Base-by-base conservation (phyloP, 2,888 invertebrate genomes). In the Sthenelais limicola region DNA sequence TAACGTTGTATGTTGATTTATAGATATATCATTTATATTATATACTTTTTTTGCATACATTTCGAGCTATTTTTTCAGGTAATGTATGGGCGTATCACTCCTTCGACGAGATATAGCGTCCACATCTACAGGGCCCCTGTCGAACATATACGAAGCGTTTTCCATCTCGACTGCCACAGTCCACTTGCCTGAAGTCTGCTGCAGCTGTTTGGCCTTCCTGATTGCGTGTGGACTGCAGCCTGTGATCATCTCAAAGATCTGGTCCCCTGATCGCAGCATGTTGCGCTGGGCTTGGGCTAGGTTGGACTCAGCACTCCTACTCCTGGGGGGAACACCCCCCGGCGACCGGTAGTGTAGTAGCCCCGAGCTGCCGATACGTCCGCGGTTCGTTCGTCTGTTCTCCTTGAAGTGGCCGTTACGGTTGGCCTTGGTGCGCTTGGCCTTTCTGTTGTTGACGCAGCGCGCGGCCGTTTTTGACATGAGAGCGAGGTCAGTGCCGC, bases 121-220 rank as follows among this genome's bases (percentile, higher is more conserved):
- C 1, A 28, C 15, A 5, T 9, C 18, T 21, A 18, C 18, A n/a
- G 33, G 49, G 21, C 54, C 51, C 51, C 58, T 32, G 24, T 69
- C 69, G 28, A 73, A 73, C 73, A 73, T 73, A 26, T 68, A 48
- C 5, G 73, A 67, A 9, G 73, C 73, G 24, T 52, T 70, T 33
- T 73, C 73, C 15, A 73, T 70, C 69, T 73, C 73, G 15, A 68
- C 69, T 24, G 73, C 73, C 12, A 73, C 73, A 33, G 73, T 73
- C 73, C 73, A 73, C 30, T 73, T 73, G 32, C 58, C 69, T n/a
- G 68, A 52, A 18, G 48, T 56, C 18, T 30, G 24, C 49, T 70
- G 48, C 24, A 15, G 12, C 26, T 28, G 21, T 28, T 28, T 15
- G 26, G 52, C 51, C 33, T 69, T 69, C 30, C 69, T 33, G 24